These are phyloP conservation scores for Calliopsis andreniformis DNA, from an alignment of 1,140 invertebrate species.

Conservation along the genomic window DNA sequence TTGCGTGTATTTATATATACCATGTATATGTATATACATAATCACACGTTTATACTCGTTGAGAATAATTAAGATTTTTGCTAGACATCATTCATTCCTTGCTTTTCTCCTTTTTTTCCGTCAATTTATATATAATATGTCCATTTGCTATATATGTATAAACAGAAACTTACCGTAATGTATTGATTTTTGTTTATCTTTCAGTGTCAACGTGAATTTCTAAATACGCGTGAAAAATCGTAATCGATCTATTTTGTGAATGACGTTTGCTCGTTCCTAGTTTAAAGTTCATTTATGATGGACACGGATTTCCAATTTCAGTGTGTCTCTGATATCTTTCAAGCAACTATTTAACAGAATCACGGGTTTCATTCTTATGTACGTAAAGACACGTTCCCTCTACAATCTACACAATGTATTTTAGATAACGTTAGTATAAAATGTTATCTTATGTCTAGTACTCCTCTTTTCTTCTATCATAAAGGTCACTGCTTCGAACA, in stretches of 20 bases:
- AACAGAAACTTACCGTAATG: slow-evolving; percentile 18
- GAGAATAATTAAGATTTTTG: slow-evolving; percentile 56
- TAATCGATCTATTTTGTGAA: slow-evolving; percentile 17
- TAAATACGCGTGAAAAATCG: slow-evolving; percentile 50
- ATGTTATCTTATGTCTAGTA: slow-evolving; percentile 65
- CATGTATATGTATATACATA: slow-evolving; percentile 57
- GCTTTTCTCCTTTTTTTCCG: not conserved
- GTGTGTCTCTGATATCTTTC: slow-evolving; percentile 3
- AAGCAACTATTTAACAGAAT: slow-evolving; percentile 58
- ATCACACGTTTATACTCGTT: slow-evolving; percentile 65
- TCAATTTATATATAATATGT: slow-evolving; percentile 1
- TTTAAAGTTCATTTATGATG: not conserved
- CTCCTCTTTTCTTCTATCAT: slow-evolving; percentile 48
- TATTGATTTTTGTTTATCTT: slow-evolving; percentile 13
- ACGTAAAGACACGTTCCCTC: slow-evolving; percentile 34
- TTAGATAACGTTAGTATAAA: slow-evolving; percentile 72
- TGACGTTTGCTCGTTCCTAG: slow-evolving; percentile 22
- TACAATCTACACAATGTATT: slow-evolving; percentile 68
- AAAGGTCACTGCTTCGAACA: slow-evolving; percentile 28
- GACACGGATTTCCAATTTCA: not conserved
- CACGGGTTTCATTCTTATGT: slow-evolving; percentile 36
- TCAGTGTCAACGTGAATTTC: slow-evolving; percentile 27
- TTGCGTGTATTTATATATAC: slow-evolving; percentile 45
- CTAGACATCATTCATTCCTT: slow-evolving; percentile 37
- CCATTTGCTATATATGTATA: slow-evolving; percentile 8